These are phyloP conservation scores for Crocallis elinguaria DNA, from an alignment of 2,888 invertebrate genomes.

Conservation along the genomic window DNA sequence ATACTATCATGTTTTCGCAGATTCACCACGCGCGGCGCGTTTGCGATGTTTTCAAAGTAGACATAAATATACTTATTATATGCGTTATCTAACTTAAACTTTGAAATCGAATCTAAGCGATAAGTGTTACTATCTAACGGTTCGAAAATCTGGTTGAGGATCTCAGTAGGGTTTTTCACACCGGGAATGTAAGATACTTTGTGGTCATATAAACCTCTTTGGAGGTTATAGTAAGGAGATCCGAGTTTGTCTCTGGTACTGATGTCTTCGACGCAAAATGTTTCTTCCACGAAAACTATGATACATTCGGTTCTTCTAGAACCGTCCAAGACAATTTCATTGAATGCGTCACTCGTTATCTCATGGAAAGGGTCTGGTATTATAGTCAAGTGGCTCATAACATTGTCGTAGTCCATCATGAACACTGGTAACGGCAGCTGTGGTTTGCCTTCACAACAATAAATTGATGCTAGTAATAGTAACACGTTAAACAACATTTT, in stretches of 20 bases:
- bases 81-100: constrained; percentile 43
- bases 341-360: constrained; percentile 45
- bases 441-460: no score
- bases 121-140: constrained; percentile 47
- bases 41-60: constrained; percentile 52
- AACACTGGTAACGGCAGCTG: no score
- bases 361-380: constrained; percentile 58
- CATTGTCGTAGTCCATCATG: no score
- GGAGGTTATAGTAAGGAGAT: constrained; percentile 54
- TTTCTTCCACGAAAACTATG: constrained; percentile 63
- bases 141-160: constrained; percentile 47
- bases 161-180: constrained; percentile 54
- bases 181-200: constrained; percentile 60
- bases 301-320: constrained; percentile 46
- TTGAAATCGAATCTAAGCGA: constrained; percentile 40
- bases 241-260: constrained; percentile 54
- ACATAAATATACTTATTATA: constrained; percentile 58
- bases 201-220: constrained; percentile 39
- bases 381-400: constrained; percentile 31
- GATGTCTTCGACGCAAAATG: constrained; percentile 62
- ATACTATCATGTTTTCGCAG: constrained; percentile 61
- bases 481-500: no score
- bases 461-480: no score
- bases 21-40: constrained; percentile 44
- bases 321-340: constrained; percentile 48